Percentiles rank a stretch among this genome's conserved stretches.
Conservation (phyloP, 2,113 vertebrate genomes). For the Proterorhinus semilunaris region DNA sequence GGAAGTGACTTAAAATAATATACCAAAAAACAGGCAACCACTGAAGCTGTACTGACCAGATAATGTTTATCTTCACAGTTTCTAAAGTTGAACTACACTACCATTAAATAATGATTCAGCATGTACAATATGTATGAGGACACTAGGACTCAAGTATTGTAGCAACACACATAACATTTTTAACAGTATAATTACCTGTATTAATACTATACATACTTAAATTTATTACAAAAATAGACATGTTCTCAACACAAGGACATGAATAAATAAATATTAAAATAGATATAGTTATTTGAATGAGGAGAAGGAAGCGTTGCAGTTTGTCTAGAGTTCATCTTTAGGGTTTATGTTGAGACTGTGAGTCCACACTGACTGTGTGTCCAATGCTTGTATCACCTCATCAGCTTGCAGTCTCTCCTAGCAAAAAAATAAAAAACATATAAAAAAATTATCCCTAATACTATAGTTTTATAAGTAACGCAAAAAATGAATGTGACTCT, state of each 20-base stretch:
- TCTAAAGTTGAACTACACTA: constrained; percentile 6
- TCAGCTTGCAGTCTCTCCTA: constrained; percentile 95
- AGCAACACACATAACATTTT: constrained; percentile 24
- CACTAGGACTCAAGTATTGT: constrained; percentile 47
- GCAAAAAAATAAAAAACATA: constrained; percentile 7
- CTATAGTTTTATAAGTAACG: background rate
- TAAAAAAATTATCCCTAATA: background rate
- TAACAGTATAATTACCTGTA: too few species aligned
- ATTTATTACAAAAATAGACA: constrained; percentile 97
- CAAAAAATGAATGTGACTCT: constrained; percentile 38
- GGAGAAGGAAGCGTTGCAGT: constrained; percentile 7
- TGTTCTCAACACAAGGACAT: constrained; percentile 84
- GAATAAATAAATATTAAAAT: constrained; percentile 88
- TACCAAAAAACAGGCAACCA: constrained; percentile 1
- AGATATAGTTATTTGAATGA: constrained; percentile 26
- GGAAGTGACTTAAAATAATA: constrained; percentile 16
- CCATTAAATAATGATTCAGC: constrained; percentile 1
- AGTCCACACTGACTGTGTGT: constrained; percentile 75
- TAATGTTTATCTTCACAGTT: constrained; percentile 12
- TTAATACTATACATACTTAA: constrained; percentile 60
- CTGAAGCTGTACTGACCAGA: constrained; percentile 17
- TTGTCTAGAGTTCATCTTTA: constrained; percentile 88
- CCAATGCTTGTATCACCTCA: constrained; percentile 86
- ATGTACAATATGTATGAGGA: constrained; percentile 1
- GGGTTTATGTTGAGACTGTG: constrained; percentile 85